Conservation (phyloP, 2,888 invertebrate genomes). For the Incurvaria masculella region DNA sequence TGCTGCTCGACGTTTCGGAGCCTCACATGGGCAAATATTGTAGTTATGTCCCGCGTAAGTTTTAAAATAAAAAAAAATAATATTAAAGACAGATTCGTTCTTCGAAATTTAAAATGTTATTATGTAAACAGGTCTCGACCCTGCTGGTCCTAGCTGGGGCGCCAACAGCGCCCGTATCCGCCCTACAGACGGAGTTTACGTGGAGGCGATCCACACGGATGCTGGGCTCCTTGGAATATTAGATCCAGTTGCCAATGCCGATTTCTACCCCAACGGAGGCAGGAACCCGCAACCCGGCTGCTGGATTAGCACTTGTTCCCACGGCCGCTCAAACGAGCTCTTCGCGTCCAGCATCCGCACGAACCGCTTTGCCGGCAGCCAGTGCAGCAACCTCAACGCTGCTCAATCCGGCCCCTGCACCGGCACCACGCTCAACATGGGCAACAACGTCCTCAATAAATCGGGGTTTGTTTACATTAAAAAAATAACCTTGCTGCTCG, state of each 20-base stretch:
- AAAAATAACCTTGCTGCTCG: no score
- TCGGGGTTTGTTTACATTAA: constrained; percentile 24
- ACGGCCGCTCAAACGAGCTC: constrained; percentile 28
- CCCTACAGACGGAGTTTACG: no score
- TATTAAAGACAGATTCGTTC: no score
- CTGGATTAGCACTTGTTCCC: constrained; percentile 30
- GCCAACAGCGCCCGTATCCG: no score
- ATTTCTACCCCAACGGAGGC: constrained; percentile 45
- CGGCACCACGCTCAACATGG: constrained; percentile 24
- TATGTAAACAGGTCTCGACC: constrained; percentile 13
- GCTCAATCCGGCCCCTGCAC: constrained; percentile 24
- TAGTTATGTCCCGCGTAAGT: no score
- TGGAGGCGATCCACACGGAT: constrained; percentile 12
- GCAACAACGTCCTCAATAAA: constrained; percentile 27
- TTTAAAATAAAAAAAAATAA: no score
- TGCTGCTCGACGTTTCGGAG: no score
- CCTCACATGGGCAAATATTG: no score
- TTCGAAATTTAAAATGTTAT: no score
- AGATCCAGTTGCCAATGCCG: constrained; percentile 26
- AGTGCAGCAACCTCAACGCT: constrained; percentile 24
- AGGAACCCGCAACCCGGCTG: constrained; percentile 38
- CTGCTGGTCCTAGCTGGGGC: constrained; percentile 1
- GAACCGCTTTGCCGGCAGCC: constrained; percentile 29
- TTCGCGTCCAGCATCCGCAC: constrained; percentile 30
- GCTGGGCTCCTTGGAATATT: constrained; percentile 30